Conservation (phyloP, 2,797 vertebrate species). For the Trachurus trachurus region DNA sequence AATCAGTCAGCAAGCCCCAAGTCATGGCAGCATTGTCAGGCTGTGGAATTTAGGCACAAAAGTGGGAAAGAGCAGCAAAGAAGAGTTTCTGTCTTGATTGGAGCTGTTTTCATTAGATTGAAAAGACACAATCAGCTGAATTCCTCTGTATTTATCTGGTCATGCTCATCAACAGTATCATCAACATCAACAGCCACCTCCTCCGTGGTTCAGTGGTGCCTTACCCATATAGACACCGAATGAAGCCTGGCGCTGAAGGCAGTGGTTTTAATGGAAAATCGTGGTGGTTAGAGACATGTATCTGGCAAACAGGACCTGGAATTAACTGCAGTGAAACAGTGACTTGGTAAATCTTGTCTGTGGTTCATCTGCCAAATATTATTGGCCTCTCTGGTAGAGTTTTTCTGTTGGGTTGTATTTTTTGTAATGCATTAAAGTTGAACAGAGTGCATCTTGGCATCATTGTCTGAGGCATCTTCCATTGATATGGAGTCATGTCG, state of each 20-base stretch:
- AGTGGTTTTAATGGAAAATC: conserved; percentile 34
- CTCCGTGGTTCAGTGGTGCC: too few relatives aligned
- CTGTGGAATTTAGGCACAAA: background rate
- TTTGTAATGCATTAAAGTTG: conserved; percentile 29
- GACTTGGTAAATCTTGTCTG: conserved; percentile 36
- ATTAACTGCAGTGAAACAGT: conserved; percentile 27
- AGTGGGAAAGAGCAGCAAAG: background rate
- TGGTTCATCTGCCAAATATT: conserved; percentile 33
- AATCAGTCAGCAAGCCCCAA: background rate
- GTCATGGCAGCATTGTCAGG: background rate
- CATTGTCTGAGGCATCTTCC: background rate
- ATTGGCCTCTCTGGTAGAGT: background rate
- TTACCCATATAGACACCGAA: background rate
- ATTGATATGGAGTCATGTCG: background rate
- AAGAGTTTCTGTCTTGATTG: background rate
- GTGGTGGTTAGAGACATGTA: conserved; percentile 23
- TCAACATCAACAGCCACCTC: too few relatives aligned
- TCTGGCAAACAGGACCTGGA: conserved; percentile 36
- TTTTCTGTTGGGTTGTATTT: conserved; percentile 3
- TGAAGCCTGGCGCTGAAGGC: conserved; percentile 14
- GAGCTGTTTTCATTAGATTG: background rate
- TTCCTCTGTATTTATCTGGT: conserved; percentile 21
- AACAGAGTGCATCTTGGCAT: conserved; percentile 8
- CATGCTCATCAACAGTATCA: background rate
- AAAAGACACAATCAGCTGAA: background rate